phyloP scores from a whole-genome alignment of 1,140 invertebrate species.

The Pseudobourletiella spinata region DNA sequence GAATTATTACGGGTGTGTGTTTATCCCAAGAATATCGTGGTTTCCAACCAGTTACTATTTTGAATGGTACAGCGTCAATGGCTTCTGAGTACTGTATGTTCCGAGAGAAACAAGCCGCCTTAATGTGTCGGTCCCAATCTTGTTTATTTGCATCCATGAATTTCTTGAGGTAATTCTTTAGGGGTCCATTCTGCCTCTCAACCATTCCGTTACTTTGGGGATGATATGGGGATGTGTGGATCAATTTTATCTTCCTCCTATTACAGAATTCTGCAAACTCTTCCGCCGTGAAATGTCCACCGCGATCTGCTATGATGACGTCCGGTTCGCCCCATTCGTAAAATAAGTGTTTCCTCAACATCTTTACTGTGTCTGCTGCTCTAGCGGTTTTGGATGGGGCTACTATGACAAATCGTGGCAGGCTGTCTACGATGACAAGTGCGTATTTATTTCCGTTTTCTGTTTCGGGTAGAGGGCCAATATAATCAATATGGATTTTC shows the following conservation, averaged over 20 bases:
- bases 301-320: neutral
- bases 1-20: no score
- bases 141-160: neutral
- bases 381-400: neutral
- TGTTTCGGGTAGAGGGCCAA: slow-evolving; percentile 37
- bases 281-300: neutral
- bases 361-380: neutral
- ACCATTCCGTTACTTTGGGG: neutral
- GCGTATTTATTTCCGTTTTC: slow-evolving; percentile 38
- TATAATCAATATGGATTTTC: slow-evolving; percentile 37
- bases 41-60: no score
- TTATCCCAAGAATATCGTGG: no score
- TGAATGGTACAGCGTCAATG: no score
- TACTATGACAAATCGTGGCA: neutral
- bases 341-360: neutral
- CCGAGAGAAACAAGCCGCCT: no score
- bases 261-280: neutral
- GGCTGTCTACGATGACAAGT: slow-evolving; percentile 38
- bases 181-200: neutral
- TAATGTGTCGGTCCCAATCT: no score
- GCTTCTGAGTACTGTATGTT: no score
- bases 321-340: neutral
- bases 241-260: neutral
- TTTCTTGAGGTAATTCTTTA: neutral
- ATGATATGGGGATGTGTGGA: neutral